Evolutionary conservation across 2,888 invertebrate species (phyloP), one percentile per base, ranked within the genome.

Genomic region (Panopea generosa): DNA sequence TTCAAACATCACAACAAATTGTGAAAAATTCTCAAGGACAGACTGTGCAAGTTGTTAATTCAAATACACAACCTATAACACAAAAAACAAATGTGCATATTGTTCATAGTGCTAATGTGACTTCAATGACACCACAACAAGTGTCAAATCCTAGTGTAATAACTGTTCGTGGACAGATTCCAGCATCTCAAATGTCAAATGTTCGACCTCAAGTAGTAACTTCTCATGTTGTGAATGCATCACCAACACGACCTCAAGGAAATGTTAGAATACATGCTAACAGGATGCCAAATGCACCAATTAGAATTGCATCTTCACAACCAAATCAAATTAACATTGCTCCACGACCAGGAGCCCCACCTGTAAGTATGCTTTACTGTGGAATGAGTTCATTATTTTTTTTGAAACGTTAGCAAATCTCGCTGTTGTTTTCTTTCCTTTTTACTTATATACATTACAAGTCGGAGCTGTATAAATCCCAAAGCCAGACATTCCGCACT

Each of bases 291-390:
- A 79, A 76, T 65, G 70, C 79, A 47, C 79, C 82, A 45, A 77
- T 82, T 52, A 40, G 85, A 49, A 81, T 82, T 47, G 84, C 84
- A 47, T 77, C 86, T 43, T 69, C 76, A 53, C 87, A 84, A 49
- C 86, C 84, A 43, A 88, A 85, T 53, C 87, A 87, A 71, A 84
- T 87, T 49, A 86, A 80, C 73, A 88, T 90, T 55, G 90, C 90
- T 49, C 90, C 90, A 57, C 75, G 90, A 67, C 89, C 87, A 60
- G 89, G 89, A 47, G 70, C 76, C 47, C 74, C 82, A 27, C 65
- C 82, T 38, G 86, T 86, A 80, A 83, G 82, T 77, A 47, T 3
- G n/a, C 4, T 7, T 7, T 33, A 33, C 33, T n/a, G n/a, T n/a
- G n/a, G n/a, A n/a, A n/a, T n/a, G n/a, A n/a, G n/a, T n/a, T n/a